Conservation (phyloP, 2,113 vertebrate genomes). For the Nothobranchius furzeri region DNA sequence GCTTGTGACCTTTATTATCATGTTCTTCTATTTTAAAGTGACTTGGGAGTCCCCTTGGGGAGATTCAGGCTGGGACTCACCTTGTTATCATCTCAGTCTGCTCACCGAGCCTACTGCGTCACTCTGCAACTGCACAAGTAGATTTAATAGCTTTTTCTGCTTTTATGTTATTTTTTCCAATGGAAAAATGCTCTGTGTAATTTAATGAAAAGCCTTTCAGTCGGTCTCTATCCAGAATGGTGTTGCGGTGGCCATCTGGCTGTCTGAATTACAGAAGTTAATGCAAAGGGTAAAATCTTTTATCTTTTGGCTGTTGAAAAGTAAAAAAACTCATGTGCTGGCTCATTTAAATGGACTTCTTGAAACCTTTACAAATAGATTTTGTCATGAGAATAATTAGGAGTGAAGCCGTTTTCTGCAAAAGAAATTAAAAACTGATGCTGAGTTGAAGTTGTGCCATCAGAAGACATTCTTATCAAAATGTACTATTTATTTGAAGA, state of each 20-base stretch:
- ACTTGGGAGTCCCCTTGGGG: slow-evolving; percentile 18
- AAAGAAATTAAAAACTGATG: not conserved
- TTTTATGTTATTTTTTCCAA: slow-evolving; percentile 6
- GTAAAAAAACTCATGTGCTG: not conserved
- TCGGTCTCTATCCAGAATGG: not conserved
- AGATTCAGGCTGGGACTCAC: slow-evolving; percentile 12
- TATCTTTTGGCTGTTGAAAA: not conserved
- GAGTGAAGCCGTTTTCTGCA: not conserved
- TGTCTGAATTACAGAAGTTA: not conserved
- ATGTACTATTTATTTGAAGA: not conserved
- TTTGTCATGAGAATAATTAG: slow-evolving; percentile 1
- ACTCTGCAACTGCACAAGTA: not conserved
- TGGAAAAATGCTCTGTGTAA: slow-evolving; percentile 1
- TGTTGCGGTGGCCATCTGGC: not conserved
- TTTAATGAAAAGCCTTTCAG: not conserved
- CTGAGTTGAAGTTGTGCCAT: not conserved
- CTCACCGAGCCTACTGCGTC: slow-evolving; percentile 3
- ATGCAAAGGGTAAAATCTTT: not conserved
- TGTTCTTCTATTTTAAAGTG: slow-evolving; percentile 18
- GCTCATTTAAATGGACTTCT: not conserved
- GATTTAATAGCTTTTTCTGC: slow-evolving; percentile 5
- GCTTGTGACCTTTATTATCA: slow-evolving; percentile 43
- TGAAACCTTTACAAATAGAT: not conserved
- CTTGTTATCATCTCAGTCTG: slow-evolving; percentile 17
- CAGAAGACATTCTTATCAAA: not conserved